Evolutionary conservation across 2,888 invertebrate genomes (phyloP).

Genomic region (Andrena haemorrhoa): DNA sequence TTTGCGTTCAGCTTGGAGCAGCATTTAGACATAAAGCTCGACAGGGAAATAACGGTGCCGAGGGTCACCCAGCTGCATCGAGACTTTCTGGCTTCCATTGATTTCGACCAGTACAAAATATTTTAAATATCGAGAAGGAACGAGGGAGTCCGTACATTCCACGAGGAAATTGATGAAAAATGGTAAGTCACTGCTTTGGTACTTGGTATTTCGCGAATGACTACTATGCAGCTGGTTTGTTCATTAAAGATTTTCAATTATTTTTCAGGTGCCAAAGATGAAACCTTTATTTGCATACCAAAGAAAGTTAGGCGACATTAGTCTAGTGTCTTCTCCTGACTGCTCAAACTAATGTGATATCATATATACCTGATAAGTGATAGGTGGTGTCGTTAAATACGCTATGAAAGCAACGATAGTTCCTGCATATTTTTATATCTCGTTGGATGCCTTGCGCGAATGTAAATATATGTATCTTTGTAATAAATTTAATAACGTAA

Average conservation of each 20-base stretch:
- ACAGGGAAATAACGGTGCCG: constrained; percentile 9
- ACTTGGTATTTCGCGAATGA: not conserved
- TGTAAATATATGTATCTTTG: not conserved
- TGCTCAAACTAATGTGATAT: not conserved
- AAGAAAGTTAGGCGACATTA: not conserved
- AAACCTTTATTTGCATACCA: not conserved
- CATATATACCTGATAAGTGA: not conserved
- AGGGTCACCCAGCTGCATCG: constrained; percentile 24
- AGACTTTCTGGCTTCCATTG: constrained; percentile 35
- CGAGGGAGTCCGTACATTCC: not conserved
- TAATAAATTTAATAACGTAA: not conserved
- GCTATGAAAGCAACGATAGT: not conserved
- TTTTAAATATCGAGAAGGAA: not conserved
- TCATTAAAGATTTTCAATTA: not conserved
- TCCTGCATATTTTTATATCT: constrained; percentile 2
- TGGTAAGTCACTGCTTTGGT: not conserved
- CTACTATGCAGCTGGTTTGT: too few relatives aligned
- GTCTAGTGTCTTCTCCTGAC: not conserved
- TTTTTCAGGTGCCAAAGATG: constrained; percentile 23
- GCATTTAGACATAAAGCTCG: constrained; percentile 27
- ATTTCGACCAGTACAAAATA: constrained; percentile 44
- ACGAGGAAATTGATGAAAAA: not conserved
- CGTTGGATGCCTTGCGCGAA: not conserved
- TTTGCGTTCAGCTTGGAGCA: constrained; percentile 12
- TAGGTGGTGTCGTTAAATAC: not conserved